These are phyloP conservation scores for Mus caroli DNA, from an alignment of 2,797 vertebrate genomes.

Conservation along the genomic window DNA sequence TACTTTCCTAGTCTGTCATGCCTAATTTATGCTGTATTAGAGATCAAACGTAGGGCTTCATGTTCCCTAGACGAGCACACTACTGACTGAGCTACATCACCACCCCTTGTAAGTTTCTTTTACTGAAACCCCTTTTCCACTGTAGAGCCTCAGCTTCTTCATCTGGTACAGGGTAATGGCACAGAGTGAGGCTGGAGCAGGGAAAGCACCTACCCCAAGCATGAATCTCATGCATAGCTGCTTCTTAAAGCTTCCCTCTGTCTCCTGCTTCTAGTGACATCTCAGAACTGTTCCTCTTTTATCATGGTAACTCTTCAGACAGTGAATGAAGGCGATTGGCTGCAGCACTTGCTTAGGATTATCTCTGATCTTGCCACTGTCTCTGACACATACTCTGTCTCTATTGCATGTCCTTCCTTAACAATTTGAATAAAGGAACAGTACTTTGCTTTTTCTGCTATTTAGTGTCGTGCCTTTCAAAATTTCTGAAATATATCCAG, in stretches of 20 bases:
- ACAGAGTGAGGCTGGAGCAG: background rate
- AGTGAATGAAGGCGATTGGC: background rate
- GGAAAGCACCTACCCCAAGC: background rate
- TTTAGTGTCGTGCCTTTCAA: background rate
- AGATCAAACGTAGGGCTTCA: background rate
- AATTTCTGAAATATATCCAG: slow-evolving; percentile 44
- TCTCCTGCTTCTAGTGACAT: background rate
- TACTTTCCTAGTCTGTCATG: background rate
- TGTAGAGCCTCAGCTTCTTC: background rate
- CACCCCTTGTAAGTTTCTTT: background rate
- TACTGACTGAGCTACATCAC: background rate
- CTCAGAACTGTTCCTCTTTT: background rate
- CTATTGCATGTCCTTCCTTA: background rate
- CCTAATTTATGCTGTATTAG: background rate
- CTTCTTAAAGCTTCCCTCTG: background rate
- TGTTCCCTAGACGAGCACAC: background rate
- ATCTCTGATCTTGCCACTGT: slow-evolving; percentile 29
- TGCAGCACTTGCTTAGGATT: background rate
- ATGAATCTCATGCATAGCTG: fast-evolving
- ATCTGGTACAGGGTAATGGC: background rate
- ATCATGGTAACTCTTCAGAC: background rate
- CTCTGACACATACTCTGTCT: background rate
- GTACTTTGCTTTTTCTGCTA: slow-evolving; percentile 8
- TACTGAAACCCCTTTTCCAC: background rate
- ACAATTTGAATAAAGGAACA: slow-evolving; percentile 8